These are phyloP conservation scores for Brachyhypopomus occidentalis DNA, from an alignment of 2,113 vertebrate species.

Conservation along the genomic window DNA sequence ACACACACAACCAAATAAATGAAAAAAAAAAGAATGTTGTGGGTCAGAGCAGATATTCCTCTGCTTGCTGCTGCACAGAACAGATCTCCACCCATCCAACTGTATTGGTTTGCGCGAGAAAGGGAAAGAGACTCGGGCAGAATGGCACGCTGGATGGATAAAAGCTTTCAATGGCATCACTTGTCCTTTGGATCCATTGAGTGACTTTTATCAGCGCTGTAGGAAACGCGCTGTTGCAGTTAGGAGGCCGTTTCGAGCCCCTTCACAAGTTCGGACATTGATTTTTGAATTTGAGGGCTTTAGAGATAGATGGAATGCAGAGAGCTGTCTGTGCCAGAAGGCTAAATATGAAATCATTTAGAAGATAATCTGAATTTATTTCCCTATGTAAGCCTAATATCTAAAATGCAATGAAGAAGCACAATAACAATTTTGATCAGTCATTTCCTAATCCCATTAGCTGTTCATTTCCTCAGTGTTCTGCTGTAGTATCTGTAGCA, in stretches of 20 bases:
- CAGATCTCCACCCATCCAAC: conserved; percentile 51
- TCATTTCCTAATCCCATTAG: neutral
- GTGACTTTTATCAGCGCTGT: conserved; percentile 64
- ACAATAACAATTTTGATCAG: neutral
- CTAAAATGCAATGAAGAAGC: neutral
- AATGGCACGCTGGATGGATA: conserved; percentile 66
- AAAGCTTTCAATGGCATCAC: conserved; percentile 61
- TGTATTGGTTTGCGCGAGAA: conserved; percentile 60
- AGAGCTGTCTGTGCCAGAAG: neutral
- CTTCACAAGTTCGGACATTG: conserved; percentile 49
- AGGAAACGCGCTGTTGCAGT: conserved; percentile 68
- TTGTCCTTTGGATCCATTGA: conserved; percentile 54
- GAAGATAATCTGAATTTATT: neutral
- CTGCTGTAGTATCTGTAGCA: neutral
- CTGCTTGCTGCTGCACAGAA: conserved; percentile 66
- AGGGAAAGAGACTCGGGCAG: conserved; percentile 57
- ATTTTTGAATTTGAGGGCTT: conserved; percentile 60
- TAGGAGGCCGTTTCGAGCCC: conserved; percentile 60
- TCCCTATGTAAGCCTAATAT: neutral
- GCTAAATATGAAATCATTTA: neutral
- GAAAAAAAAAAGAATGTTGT: conserved; percentile 72
- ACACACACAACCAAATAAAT: conserved; percentile 56
- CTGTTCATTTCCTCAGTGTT: neutral
- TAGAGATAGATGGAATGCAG: neutral
- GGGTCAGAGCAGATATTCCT: conserved; percentile 57